phyloP scores from a whole-genome alignment of 2,888 invertebrate genomes.

The Anorthoa munda region DNA sequence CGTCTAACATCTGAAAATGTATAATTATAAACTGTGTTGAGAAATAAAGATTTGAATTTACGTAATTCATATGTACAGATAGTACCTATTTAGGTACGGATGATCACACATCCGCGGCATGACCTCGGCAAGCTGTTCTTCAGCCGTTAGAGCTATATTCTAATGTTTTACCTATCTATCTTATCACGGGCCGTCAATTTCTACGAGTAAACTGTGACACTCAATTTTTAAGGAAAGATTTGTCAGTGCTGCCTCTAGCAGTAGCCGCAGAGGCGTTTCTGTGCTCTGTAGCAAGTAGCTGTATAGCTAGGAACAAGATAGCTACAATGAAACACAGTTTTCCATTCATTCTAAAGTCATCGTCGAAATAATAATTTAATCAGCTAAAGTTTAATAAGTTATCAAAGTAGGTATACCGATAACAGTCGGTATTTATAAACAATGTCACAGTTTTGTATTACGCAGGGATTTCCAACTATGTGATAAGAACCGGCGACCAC shows the following conservation, averaged over 20 bases:
- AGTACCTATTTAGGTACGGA: no score
- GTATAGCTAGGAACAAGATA: constrained; percentile 15
- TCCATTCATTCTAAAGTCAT: constrained; percentile 44
- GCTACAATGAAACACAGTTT: neutral
- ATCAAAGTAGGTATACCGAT: constrained; percentile 41
- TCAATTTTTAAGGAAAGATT: neutral
- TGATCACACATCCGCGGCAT: no score
- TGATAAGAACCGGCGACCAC: constrained; percentile 25
- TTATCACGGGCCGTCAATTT: neutral
- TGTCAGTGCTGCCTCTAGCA: neutral
- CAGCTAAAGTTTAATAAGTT: constrained; percentile 50
- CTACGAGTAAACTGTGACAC: neutral
- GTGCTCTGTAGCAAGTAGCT: neutral
- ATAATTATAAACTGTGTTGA: no score
- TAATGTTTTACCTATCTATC: no score
- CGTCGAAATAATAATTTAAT: constrained; percentile 44
- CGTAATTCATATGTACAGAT: no score
- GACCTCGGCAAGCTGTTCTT: no score
- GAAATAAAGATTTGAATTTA: no score
- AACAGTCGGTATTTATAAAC: constrained; percentile 42
- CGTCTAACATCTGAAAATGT: no score
- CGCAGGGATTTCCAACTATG: constrained; percentile 31
- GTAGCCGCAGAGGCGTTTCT: neutral
- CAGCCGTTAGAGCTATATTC: no score
- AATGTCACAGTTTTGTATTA: constrained; percentile 37